Base-by-base conservation (phyloP, 2,797 vertebrate genomes). In the Capromys pilorides region DNA sequence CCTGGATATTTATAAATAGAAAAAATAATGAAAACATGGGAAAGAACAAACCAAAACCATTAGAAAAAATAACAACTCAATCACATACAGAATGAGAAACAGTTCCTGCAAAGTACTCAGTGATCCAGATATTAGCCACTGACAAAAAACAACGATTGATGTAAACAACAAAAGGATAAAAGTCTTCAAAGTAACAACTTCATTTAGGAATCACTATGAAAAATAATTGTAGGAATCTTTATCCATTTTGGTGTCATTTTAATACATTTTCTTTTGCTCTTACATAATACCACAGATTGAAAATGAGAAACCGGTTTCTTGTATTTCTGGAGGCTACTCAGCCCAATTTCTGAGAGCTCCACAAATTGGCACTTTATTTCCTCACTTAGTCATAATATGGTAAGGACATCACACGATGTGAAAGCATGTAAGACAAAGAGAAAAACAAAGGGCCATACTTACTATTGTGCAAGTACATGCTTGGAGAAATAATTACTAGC, bases 101-200 rank as follows among this genome's bases (percentile, higher is more conserved):
- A 88, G 28, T 75, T 88, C 66, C 77, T 77, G 12, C 59, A 84
- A 11, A 80, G 66, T 62, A 57, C 51, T 62, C 61, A 69, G n/a
- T 78, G 51, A 64, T 61, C 51, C 41, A 90, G 80, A 84, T 94
- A 77, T 93, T 73, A 90, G 31, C 59, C 64, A 80, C 28, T 77
- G 21, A 85, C 11, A 90, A 81, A 95, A 88, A 90, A 49, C 6
- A 39, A 79, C 67, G 14, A 88, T 75, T n/a, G 33, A 41, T 84
- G 57, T 71, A 81, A 39, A 69, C 66, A 88, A 59, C n/a, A 69
- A 64, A 67, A 66, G 1, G 2, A 67, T 83, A 59, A 59, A 64
- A 19, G 16, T 57, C 82, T 41, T 21, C 85, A 36, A 82, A 75
- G 14, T 86, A 82, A 82, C 22, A 51, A 78, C 26, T 86, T 6